A percentile compares a stretch with the other conserved stretches of the same genome.
phyloP scores from a whole-genome alignment of 2,888 invertebrate genomes.

The Rambutsinella grinnellia region DNA sequence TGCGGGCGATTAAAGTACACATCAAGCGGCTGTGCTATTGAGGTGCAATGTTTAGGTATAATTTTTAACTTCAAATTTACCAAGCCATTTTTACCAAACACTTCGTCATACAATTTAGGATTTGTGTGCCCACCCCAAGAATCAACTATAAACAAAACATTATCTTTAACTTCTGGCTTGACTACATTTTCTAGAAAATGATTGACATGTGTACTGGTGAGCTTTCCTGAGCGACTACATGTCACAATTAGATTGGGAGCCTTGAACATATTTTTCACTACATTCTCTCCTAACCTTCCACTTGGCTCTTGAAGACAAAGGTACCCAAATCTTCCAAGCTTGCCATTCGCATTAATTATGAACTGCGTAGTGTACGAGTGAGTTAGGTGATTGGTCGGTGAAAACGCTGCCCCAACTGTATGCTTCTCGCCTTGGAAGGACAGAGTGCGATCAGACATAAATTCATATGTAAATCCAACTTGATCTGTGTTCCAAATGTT shows the following conservation, averaged over 20 bases:
- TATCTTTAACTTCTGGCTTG: background rate
- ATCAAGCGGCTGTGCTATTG: constrained; percentile 8
- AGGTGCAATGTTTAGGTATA: constrained; percentile 16
- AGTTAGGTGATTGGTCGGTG: constrained; percentile 15
- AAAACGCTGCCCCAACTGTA: constrained; percentile 10
- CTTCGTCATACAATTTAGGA: background rate
- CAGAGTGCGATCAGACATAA: background rate
- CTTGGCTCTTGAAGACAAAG: constrained; percentile 5
- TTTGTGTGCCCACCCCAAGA: constrained; percentile 23
- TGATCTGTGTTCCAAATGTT: constrained; percentile 35
- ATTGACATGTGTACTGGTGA: constrained; percentile 1
- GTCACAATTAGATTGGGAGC: constrained; percentile 6
- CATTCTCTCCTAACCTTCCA: constrained; percentile 9
- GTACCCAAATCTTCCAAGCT: constrained; percentile 1
- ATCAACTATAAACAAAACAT: constrained; percentile 11
- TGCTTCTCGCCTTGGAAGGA: constrained; percentile 3
- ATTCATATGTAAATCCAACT: constrained; percentile 19
- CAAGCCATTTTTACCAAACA: background rate
- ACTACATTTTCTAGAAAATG: constrained; percentile 18
- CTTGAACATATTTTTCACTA: background rate
- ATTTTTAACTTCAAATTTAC: constrained; percentile 3
- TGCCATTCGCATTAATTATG: constrained; percentile 9
- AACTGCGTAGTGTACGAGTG: constrained; percentile 15
- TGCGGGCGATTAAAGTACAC: constrained; percentile 18
- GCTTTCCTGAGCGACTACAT: constrained; percentile 10